Conservation (phyloP, 2,888 invertebrate species). For the Drosophila longiperda region DNA sequence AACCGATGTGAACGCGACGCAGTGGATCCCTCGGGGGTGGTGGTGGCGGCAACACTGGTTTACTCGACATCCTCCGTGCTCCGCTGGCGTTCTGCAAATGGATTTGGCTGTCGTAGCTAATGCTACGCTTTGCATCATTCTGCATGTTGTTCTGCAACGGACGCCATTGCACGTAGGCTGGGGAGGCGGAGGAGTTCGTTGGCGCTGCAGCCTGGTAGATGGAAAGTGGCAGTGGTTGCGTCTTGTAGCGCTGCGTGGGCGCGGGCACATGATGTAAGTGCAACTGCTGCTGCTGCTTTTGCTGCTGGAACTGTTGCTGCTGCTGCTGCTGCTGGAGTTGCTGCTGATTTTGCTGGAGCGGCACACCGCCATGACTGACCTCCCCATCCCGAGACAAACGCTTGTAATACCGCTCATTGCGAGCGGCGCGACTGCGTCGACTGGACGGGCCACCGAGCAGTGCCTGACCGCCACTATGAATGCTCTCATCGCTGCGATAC, state of each 20-base stretch:
- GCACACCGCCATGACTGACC: constrained; percentile 81
- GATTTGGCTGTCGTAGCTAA: constrained; percentile 84
- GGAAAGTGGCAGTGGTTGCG: constrained; percentile 85
- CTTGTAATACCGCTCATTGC: constrained; percentile 92
- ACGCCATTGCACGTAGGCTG: constrained; percentile 80
- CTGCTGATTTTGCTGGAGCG: constrained; percentile 55
- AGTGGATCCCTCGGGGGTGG: constrained; percentile 92
- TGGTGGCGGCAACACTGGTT: constrained; percentile 89
- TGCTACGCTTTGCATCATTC: constrained; percentile 82
- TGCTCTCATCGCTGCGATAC: constrained; percentile 89
- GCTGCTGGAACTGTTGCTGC: constrained; percentile 61
- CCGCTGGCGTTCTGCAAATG: constrained; percentile 81
- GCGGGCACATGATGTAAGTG: constrained; percentile 83
- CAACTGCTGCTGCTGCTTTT: constrained; percentile 57
- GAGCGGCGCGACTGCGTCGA: constrained; percentile 89
- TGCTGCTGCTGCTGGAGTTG: constrained; percentile 41
- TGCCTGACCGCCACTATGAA: constrained; percentile 86
- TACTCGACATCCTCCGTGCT: constrained; percentile 59
- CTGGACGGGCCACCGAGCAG: constrained; percentile 83
- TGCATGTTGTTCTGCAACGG: constrained; percentile 80
- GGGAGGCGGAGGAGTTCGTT: constrained; percentile 10
- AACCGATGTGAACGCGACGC: constrained; percentile 85
- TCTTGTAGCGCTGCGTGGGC: constrained; percentile 86
- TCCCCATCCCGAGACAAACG: constrained; percentile 90
- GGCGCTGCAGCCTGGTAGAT: constrained; percentile 70